Evolutionary conservation across 2,113 vertebrate genomes (phyloP).

Genomic region (Abramis brama): DNA sequence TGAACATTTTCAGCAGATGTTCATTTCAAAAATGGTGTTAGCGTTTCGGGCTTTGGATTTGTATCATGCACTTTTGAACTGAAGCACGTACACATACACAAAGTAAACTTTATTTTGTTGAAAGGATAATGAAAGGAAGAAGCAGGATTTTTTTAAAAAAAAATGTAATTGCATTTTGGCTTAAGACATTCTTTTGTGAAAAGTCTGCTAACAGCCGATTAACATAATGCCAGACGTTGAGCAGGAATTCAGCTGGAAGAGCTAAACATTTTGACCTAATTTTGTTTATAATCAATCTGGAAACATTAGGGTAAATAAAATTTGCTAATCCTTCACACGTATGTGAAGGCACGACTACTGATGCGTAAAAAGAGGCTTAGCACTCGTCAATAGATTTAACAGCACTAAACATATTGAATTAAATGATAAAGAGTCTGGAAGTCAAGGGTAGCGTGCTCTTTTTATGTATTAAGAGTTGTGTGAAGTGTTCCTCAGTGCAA

Average conservation of each 20-base stretch:
- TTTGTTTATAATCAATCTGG: constrained; percentile 49
- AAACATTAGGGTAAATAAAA: constrained; percentile 50
- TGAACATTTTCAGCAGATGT: neutral
- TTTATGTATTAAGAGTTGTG: constrained; percentile 37
- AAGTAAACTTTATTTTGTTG: constrained; percentile 13
- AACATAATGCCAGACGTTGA: constrained; percentile 12
- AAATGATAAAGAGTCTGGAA: constrained; percentile 34
- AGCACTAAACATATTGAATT: constrained; percentile 51
- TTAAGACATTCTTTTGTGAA: neutral
- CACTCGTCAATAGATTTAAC: constrained; percentile 49
- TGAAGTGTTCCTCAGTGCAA: constrained; percentile 30
- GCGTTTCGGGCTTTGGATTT: neutral
- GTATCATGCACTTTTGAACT: constrained; percentile 16
- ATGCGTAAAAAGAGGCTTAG: constrained; percentile 50
- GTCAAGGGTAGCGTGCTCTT: constrained; percentile 36
- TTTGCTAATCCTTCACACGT: constrained; percentile 40
- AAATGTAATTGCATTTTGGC: constrained; percentile 42
- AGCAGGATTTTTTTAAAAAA: neutral
- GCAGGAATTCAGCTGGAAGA: constrained; percentile 21
- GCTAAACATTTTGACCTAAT: constrained; percentile 46
- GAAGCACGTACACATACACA: neutral
- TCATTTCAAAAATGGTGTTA: neutral
- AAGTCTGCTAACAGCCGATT: constrained; percentile 26
- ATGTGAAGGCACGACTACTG: constrained; percentile 31
- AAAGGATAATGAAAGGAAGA: constrained; percentile 17